phyloP scores from a whole-genome alignment of 2,797 vertebrate genomes.

The Enteromius radiatus region DNA sequence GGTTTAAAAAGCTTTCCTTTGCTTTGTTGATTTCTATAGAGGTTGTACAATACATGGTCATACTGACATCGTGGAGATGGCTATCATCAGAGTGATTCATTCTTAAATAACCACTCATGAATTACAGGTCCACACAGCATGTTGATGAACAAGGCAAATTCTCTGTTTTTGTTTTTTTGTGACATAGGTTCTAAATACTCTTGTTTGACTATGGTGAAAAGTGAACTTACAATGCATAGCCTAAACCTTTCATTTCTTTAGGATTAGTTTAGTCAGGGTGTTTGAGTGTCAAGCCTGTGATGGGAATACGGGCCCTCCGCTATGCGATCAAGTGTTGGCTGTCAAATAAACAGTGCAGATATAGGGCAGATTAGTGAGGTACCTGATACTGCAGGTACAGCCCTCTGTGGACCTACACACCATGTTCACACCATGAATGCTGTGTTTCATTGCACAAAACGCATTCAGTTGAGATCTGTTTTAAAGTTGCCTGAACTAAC shows the following conservation, averaged over 20 bases:
- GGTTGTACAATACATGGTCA: slow-evolving; percentile 6
- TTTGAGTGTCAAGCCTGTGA: neutral
- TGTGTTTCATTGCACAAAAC: neutral
- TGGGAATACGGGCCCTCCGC: slow-evolving; percentile 38
- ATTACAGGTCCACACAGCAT: neutral
- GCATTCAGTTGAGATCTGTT: slow-evolving; percentile 10
- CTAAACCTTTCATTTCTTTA: neutral
- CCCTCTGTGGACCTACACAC: slow-evolving; percentile 6
- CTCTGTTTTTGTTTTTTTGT: neutral
- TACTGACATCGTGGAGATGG: neutral
- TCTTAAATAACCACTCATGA: neutral
- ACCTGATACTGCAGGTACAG: slow-evolving; percentile 54
- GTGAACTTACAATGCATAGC: neutral
- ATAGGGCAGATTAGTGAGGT: slow-evolving; percentile 56
- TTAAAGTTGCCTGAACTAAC: slow-evolving; percentile 19
- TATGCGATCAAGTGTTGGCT: slow-evolving; percentile 55
- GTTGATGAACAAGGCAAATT: neutral
- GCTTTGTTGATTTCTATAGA: neutral
- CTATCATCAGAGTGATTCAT: neutral
- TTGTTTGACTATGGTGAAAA: neutral
- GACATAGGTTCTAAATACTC: neutral
- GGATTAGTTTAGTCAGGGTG: neutral
- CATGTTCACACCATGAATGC: slow-evolving; percentile 36
- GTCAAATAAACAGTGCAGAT: slow-evolving; percentile 54
- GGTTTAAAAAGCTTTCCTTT: neutral